Base-by-base conservation (phyloP, 2,888 invertebrate species). In the Lumbricus terrestris region DNA sequence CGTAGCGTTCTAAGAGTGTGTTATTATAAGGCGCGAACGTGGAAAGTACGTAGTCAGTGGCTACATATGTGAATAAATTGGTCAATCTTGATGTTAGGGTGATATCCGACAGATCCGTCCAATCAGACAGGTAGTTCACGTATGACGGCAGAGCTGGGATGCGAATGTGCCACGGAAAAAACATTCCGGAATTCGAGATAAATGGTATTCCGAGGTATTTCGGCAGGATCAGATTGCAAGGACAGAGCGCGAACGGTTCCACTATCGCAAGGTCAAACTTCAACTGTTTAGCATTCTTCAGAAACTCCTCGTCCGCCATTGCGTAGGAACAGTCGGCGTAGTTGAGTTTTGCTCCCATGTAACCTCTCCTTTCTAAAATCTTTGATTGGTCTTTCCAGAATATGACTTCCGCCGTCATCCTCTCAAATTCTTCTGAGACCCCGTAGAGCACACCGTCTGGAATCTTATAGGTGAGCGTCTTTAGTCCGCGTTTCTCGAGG, bases 121-220 rank as follows among this genome's bases (percentile, higher is more conserved):
- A 89, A 18, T 6, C 23, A 33, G 37, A 34, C 33, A 88, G 35
- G 34, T 40, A 82, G 54, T 89, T 37, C 13, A 37, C 83, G 40
- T 89, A 69, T 34, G 90, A 90, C 0, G 90, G 90, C 13, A 90
- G 83, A 33, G 54, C 88, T 29, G 90, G 90, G n/a, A 69, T 90
- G 29, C 90, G 37, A 40, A 89, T 47, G 37, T 88, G 40, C 90
- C 90, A 90, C 18, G 90, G 89, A n/a, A 40, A 20, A 29, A 89
- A 88, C 11, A 82, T 2, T 35, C 42, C 82, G 40, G 38, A 15
- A 38, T 83, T 89, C 34, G 89, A 29, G 20, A 90, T 82, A 38
- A 82, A 88, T n/a, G 90, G 90, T 42, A 89, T n/a, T 37, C 89
- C 85, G 2, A 90, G 34, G 29, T 42, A 69, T 34, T 88, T 82